Evolutionary conservation across 2,797 vertebrate genomes (phyloP).

Genomic region (Chiloscyllium punctatum): DNA sequence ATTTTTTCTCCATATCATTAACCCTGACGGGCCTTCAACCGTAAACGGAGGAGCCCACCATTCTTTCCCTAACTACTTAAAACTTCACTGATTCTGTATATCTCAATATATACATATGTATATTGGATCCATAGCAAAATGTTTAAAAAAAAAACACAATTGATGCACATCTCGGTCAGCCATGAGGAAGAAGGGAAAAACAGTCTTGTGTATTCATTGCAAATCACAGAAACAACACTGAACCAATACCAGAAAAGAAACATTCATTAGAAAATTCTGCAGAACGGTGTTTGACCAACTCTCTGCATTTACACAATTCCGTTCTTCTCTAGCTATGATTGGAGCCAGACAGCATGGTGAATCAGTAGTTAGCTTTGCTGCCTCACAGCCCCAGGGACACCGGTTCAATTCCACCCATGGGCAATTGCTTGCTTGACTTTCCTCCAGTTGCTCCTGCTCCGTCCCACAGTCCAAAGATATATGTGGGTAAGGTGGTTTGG

Average conservation of each 20-base stretch:
- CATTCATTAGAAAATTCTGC: neutral
- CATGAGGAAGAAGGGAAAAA: neutral
- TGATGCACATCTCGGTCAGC: neutral
- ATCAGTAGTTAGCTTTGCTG: too few species aligned
- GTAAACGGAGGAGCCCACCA: neutral
- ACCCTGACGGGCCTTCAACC: neutral
- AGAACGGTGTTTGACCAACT: neutral
- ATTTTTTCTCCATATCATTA: neutral
- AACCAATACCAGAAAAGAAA: neutral
- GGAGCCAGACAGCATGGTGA: neutral
- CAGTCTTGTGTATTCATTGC: neutral
- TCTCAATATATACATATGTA: too few species aligned
- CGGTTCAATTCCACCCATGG: too few species aligned
- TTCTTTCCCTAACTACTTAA: neutral
- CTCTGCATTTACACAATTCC: neutral
- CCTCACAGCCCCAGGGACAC: accelerated
- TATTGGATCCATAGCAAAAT: too few species aligned
- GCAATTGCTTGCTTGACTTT: too few species aligned
- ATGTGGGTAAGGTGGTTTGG: too few species aligned
- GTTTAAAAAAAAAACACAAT: neutral
- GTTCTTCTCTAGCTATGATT: neutral
- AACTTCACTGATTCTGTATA: neutral
- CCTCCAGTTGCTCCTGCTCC: too few species aligned
- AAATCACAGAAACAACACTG: neutral
- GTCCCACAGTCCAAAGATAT: too few species aligned